A percentile compares a stretch with the other conserved stretches of the same genome.
Conservation (phyloP, 2,797 vertebrate species). For the Diceros bicornis region DNA sequence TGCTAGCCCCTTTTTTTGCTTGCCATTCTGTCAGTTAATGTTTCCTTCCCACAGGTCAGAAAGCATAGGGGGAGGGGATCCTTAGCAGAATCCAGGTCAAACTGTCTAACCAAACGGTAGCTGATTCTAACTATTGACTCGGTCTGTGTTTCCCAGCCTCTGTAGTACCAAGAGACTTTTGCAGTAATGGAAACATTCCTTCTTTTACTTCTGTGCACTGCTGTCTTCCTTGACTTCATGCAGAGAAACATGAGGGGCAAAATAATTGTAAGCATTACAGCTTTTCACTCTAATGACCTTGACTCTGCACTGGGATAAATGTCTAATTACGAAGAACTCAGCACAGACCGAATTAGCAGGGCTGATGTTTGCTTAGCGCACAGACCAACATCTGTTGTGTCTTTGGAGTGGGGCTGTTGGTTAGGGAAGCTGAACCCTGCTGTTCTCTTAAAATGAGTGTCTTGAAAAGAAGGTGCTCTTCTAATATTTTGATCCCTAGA, state of each 20-base stretch:
- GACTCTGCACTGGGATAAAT: slow-evolving; percentile 80
- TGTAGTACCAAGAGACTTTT: slow-evolving; percentile 79
- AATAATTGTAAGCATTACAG: slow-evolving; percentile 86
- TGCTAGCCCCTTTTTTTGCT: slow-evolving; percentile 68
- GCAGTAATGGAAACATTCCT: slow-evolving; percentile 66
- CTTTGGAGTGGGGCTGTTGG: slow-evolving; percentile 85
- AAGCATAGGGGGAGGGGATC: background rate
- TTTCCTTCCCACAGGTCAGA: slow-evolving; percentile 71
- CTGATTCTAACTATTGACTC: slow-evolving; percentile 70
- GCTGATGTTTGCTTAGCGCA: slow-evolving; percentile 85
- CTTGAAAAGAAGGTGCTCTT: slow-evolving; percentile 74
- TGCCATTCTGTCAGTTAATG: slow-evolving; percentile 70
- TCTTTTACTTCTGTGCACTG: slow-evolving; percentile 77
- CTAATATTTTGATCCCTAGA: slow-evolving; percentile 75
- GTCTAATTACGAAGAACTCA: slow-evolving; percentile 85
- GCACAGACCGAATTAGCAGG: slow-evolving; percentile 83
- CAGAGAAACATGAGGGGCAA: slow-evolving; percentile 81
- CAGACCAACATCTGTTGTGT: slow-evolving; percentile 81
- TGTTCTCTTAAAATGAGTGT: slow-evolving; percentile 78
- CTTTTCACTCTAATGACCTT: slow-evolving; percentile 86
- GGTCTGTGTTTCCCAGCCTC: slow-evolving; percentile 73
- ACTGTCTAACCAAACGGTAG: slow-evolving; percentile 82
- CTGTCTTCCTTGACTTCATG: slow-evolving; percentile 86
- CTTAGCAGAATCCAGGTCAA: slow-evolving; percentile 74
- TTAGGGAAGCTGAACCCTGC: slow-evolving; percentile 78